These are phyloP conservation scores for Drosophila pachea DNA, from an alignment of 1,140 invertebrate species.

Conservation along the genomic window DNA sequence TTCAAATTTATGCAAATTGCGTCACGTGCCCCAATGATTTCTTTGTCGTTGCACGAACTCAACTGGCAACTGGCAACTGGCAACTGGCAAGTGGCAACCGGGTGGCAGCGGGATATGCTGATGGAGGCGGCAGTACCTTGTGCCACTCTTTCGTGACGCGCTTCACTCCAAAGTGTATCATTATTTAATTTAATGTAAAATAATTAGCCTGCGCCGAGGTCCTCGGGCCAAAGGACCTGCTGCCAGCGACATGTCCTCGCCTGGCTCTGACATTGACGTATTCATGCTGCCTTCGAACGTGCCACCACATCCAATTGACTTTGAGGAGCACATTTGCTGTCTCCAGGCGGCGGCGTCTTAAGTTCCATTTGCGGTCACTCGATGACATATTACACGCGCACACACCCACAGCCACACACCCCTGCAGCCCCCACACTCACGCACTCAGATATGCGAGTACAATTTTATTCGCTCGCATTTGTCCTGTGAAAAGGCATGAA, in stretches of 20 bases:
- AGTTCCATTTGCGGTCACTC: slow-evolving; percentile 68
- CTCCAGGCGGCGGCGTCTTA: slow-evolving; percentile 21
- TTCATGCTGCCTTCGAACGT: slow-evolving; percentile 36
- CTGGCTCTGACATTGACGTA: slow-evolving; percentile 64
- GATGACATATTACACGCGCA: slow-evolving; percentile 67
- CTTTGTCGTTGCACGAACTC: slow-evolving; percentile 59
- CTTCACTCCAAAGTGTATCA: slow-evolving; percentile 68
- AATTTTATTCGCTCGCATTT: slow-evolving; percentile 50
- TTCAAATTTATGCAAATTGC: slow-evolving; percentile 78
- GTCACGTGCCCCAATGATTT: slow-evolving; percentile 78
- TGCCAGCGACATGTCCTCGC: not conserved
- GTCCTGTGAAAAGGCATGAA: slow-evolving; percentile 4
- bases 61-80: slow-evolving; percentile 8
- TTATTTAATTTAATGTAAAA: slow-evolving; percentile 79
- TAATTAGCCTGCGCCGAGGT: slow-evolving; percentile 67
- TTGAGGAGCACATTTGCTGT: slow-evolving; percentile 16
- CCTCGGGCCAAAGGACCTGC: not conserved
- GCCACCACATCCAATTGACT: slow-evolving; percentile 27
- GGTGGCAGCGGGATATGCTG: slow-evolving; percentile 19
- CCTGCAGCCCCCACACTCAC: slow-evolving; percentile 24
- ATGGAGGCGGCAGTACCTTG: slow-evolving; percentile 9
- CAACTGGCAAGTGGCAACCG: not conserved
- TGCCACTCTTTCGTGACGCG: slow-evolving; percentile 42
- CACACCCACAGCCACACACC: slow-evolving; percentile 23
- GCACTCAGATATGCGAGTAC: slow-evolving; percentile 52